Conservation (phyloP, 2,888 invertebrate genomes). For the Dryobota labecula region DNA sequence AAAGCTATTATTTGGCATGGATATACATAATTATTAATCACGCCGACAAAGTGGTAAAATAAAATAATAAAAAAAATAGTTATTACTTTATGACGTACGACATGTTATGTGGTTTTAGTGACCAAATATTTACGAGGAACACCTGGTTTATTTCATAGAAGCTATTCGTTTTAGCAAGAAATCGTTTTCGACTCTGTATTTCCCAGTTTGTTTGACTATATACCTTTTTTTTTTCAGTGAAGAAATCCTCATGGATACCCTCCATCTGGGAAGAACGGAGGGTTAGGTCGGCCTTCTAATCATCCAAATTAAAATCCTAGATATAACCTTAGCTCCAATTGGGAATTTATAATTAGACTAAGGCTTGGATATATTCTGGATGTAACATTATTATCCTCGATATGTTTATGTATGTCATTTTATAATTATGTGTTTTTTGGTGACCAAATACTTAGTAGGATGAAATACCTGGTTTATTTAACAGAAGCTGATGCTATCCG, state of each 20-base stretch:
- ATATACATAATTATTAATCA: too few relatives aligned
- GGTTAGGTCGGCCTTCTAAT: too few relatives aligned
- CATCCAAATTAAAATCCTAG: conserved; percentile 40
- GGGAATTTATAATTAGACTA: conserved; percentile 30
- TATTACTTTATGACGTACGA: too few relatives aligned
- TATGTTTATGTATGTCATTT: too few relatives aligned
- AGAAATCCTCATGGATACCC: too few relatives aligned
- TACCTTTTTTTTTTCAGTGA: too few relatives aligned
- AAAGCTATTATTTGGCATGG: too few relatives aligned
- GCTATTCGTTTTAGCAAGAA: background rate
- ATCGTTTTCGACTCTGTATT: conserved; percentile 1
- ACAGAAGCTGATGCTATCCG: background rate
- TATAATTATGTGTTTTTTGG: background rate
- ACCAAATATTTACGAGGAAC: background rate
- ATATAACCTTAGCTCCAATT: conserved; percentile 37
- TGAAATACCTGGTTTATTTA: background rate
- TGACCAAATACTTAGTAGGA: background rate
- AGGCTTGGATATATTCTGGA: too few relatives aligned
- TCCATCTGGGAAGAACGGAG: too few relatives aligned
- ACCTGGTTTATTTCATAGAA: background rate
- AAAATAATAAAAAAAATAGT: too few relatives aligned
- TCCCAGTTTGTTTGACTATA: background rate
- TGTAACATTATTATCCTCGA: too few relatives aligned
- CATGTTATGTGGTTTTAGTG: background rate
- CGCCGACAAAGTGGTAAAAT: too few relatives aligned